phyloP scores from a whole-genome alignment of 2,888 invertebrate species.

The Cryptophagus acutangulus region DNA sequence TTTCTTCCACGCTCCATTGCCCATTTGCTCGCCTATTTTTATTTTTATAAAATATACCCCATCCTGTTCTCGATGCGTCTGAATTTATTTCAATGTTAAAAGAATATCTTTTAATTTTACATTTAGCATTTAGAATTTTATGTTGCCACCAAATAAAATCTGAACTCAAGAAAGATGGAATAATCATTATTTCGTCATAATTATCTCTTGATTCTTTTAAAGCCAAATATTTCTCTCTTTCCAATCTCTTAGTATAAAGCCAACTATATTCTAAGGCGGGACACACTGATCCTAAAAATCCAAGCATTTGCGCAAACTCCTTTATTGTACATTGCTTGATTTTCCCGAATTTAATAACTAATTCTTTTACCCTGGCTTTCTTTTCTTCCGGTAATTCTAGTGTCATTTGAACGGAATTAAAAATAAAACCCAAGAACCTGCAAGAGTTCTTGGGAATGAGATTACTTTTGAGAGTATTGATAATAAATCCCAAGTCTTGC shows the following conservation, averaged over 20 bases:
- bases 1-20: constrained; percentile 19
- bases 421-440: constrained; percentile 21
- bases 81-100: constrained; percentile 22
- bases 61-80: constrained; percentile 22
- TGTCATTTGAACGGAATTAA: constrained; percentile 16
- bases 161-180: constrained; percentile 2
- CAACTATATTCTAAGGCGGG: constrained; percentile 24
- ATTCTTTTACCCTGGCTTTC: constrained; percentile 5
- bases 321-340: constrained; percentile 11
- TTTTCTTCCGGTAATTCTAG: constrained; percentile 14
- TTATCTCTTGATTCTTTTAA: constrained; percentile 11
- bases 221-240: constrained; percentile 16
- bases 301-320: constrained; percentile 19
- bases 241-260: constrained; percentile 13
- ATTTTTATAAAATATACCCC: constrained; percentile 22
- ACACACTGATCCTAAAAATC: constrained; percentile 19
- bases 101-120: background rate
- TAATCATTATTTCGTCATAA: constrained; percentile 11
- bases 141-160: constrained; percentile 12
- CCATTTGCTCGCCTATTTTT: constrained; percentile 14
- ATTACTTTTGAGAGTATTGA: constrained; percentile 22
- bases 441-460: constrained; percentile 16
- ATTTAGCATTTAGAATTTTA: background rate
- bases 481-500: constrained; percentile 20
- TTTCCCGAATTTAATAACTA: constrained; percentile 7